These are phyloP conservation scores for Paramormyrops hopkinsi DNA, from an alignment of 2,797 vertebrate species.

Conservation along the genomic window DNA sequence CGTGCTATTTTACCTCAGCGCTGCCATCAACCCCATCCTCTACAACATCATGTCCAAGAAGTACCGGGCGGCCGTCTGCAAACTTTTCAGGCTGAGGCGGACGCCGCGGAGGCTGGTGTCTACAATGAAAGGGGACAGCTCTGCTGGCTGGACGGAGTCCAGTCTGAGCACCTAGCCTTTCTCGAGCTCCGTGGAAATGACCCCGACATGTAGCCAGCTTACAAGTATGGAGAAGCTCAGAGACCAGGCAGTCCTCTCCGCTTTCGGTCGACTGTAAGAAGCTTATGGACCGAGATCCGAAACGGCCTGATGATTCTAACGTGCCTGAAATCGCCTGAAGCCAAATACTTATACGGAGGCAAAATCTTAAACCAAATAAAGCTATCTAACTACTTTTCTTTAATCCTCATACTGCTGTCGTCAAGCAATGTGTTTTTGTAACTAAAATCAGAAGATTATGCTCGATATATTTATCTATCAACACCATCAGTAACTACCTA, in stretches of 20 bases:
- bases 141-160: slow-evolving; percentile 76
- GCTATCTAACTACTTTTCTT: background rate
- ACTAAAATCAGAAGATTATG: background rate
- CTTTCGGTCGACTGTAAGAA: background rate
- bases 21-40: slow-evolving; percentile 95
- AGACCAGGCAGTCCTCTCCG: background rate
- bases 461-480: background rate
- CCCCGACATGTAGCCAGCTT: background rate
- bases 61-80: slow-evolving; percentile 78
- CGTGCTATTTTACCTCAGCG: slow-evolving; percentile 96
- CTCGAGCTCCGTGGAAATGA: background rate
- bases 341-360: background rate
- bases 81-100: slow-evolving; percentile 70
- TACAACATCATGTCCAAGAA: slow-evolving; percentile 99
- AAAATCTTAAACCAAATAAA: background rate
- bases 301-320: background rate
- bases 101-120: slow-evolving; percentile 67
- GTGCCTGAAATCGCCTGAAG: background rate
- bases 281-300: background rate
- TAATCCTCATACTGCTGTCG: background rate
- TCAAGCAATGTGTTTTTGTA: background rate
- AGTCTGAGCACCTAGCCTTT: slow-evolving; percentile 65
- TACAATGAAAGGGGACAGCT: slow-evolving; percentile 69
- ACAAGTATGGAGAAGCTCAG: background rate
- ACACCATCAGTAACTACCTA: background rate